Percentiles rank a stretch among this genome's conserved stretches.
phyloP scores from a whole-genome alignment of 1,140 invertebrate species.

The Scylla paramamosain region DNA sequence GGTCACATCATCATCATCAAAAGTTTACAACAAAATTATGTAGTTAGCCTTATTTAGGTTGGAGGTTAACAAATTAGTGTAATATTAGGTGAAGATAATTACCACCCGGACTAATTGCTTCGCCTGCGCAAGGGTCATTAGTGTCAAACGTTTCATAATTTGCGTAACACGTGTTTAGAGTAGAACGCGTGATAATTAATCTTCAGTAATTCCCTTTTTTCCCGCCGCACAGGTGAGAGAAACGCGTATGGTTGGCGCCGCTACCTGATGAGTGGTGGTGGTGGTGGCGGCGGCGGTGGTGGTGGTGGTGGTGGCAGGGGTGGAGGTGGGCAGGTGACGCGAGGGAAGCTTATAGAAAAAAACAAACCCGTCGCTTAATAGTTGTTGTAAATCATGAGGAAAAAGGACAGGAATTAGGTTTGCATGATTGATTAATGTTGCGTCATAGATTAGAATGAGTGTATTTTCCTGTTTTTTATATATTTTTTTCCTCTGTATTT shows the following conservation, averaged over 20 bases:
- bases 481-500: too few relatives aligned
- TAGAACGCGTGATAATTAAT: neutral
- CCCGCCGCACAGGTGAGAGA: neutral
- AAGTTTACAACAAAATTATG: neutral
- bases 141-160: conserved; percentile 3
- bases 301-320: too few relatives aligned
- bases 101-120: neutral
- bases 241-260: too few relatives aligned
- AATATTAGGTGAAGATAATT: conserved; percentile 24
- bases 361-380: neutral
- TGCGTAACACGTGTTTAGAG: conserved; percentile 9
- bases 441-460: too few relatives aligned
- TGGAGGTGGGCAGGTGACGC: neutral
- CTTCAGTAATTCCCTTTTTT: neutral
- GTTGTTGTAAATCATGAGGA: neutral
- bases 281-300: too few relatives aligned
- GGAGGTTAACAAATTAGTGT: conserved; percentile 3
- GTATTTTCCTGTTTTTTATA: too few relatives aligned
- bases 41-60: neutral
- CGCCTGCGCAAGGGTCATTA: conserved; percentile 1
- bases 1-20: neutral
- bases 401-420: neutral
- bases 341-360: neutral
- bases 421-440: too few relatives aligned
- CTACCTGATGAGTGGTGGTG: too few relatives aligned